Evolutionary conservation across 1,140 invertebrate species (phyloP).

Genomic region (Papilio xuthus): DNA sequence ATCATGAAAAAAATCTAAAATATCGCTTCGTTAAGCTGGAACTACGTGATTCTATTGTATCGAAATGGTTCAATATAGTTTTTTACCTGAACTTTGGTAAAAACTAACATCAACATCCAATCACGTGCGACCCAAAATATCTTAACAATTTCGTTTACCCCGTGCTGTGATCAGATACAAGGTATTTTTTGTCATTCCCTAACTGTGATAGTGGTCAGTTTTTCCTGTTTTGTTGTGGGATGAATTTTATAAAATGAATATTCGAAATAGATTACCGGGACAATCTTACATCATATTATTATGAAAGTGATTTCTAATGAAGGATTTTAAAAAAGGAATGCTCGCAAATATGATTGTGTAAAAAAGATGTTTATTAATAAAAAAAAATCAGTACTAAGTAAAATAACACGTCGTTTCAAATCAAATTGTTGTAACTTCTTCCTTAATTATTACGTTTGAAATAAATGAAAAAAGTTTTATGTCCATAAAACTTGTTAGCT

Average conservation of each 20-base stretch:
- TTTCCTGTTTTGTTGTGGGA: neutral
- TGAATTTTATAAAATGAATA: neutral
- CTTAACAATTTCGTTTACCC: slow-evolving; percentile 25
- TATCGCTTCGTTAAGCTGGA: neutral
- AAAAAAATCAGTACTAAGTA: no score
- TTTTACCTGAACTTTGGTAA: slow-evolving; percentile 14
- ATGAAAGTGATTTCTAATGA: no score
- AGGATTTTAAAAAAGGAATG: no score
- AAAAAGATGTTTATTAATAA: no score
- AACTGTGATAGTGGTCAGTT: slow-evolving; percentile 16
- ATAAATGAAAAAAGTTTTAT: no score
- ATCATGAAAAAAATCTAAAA: neutral
- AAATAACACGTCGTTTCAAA: no score
- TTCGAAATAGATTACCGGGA: neutral
- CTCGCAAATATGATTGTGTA: no score
- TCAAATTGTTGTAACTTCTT: no score
- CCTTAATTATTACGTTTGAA: no score
- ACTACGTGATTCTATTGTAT: slow-evolving; percentile 5
- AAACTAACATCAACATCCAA: neutral
- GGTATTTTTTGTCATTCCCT: neutral
- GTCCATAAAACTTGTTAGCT: neutral
- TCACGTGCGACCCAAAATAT: slow-evolving; percentile 33
- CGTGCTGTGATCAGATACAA: slow-evolving; percentile 20
- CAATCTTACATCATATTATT: no score
- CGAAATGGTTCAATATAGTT: slow-evolving; percentile 4